These are phyloP conservation scores for Psephotus haematonotus DNA, from an alignment of 2,113 vertebrate genomes.

Conservation along the genomic window DNA sequence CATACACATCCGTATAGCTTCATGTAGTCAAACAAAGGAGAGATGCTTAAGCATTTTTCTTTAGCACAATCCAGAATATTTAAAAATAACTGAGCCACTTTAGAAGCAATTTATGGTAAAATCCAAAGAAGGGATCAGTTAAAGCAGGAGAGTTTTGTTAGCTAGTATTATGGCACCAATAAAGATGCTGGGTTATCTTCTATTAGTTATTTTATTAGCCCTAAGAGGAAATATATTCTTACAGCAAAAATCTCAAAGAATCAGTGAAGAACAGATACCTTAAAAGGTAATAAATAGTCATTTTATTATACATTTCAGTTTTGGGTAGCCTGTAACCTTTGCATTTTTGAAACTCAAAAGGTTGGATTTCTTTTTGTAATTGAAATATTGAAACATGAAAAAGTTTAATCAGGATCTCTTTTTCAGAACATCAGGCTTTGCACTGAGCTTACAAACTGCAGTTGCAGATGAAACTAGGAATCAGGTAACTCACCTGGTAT, in stretches of 20 bases:
- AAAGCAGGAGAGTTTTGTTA: background rate
- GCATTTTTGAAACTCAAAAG: background rate
- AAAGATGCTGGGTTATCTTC: background rate
- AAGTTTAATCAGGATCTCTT: background rate
- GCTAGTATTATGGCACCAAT: background rate
- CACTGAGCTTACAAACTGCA: background rate
- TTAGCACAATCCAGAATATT: background rate
- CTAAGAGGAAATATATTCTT: background rate
- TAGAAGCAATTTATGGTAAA: background rate
- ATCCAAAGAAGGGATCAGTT: background rate
- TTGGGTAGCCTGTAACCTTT: background rate
- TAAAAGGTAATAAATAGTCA: background rate
- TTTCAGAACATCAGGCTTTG: background rate
- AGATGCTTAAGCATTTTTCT: background rate
- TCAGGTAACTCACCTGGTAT: background rate
- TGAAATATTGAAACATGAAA: background rate
- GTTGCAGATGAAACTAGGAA: background rate
- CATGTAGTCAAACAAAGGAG: background rate
- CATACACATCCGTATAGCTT: background rate
- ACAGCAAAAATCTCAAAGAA: background rate
- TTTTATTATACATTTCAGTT: constrained; percentile 20
- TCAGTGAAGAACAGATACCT: background rate
- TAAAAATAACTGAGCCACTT: background rate
- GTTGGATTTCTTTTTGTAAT: background rate
- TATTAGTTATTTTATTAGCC: background rate